A percentile compares a stretch with the other conserved stretches of the same genome.
phyloP scores from a whole-genome alignment of 2,113 vertebrate species.

The Pogona vitticeps region DNA sequence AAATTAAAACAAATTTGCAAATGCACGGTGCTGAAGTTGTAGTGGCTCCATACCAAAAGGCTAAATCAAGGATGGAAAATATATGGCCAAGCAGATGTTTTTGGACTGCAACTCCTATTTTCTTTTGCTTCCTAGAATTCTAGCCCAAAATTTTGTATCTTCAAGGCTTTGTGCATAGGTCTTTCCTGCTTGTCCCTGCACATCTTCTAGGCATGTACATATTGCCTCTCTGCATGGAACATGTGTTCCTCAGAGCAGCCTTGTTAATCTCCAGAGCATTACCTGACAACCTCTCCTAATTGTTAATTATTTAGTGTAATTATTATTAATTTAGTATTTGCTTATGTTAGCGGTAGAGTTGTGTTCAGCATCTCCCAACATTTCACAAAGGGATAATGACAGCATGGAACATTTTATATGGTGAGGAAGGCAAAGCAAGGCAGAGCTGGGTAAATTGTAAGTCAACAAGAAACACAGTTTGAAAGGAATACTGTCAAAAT shows the following conservation, averaged over 20 bases:
- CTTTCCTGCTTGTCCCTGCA: background rate
- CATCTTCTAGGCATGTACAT: background rate
- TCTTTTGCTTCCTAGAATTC: too few species aligned
- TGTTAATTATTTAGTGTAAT: slow-evolving; percentile 25
- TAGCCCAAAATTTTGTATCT: too few species aligned
- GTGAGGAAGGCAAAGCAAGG: background rate
- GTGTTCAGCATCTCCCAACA: background rate
- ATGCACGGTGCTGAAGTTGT: too few species aligned
- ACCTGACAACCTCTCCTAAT: background rate
- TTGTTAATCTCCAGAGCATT: background rate
- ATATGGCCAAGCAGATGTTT: too few species aligned
- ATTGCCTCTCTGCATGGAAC: background rate
- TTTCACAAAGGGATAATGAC: background rate
- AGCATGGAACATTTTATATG: background rate
- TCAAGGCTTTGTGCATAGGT: too few species aligned
- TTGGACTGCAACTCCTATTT: too few species aligned
- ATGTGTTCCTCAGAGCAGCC: background rate
- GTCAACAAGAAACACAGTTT: background rate
- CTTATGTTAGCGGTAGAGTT: background rate
- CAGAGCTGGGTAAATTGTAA: background rate
- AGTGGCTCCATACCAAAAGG: too few species aligned
- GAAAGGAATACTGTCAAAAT: background rate
- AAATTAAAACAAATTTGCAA: too few species aligned
- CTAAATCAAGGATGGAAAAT: too few species aligned
- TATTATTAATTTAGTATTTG: slow-evolving; percentile 31